Percentiles rank a stretch among this genome's conserved stretches.
Evolutionary conservation across 2,113 vertebrate species (phyloP).

Genomic region (Meriones unguiculatus): DNA sequence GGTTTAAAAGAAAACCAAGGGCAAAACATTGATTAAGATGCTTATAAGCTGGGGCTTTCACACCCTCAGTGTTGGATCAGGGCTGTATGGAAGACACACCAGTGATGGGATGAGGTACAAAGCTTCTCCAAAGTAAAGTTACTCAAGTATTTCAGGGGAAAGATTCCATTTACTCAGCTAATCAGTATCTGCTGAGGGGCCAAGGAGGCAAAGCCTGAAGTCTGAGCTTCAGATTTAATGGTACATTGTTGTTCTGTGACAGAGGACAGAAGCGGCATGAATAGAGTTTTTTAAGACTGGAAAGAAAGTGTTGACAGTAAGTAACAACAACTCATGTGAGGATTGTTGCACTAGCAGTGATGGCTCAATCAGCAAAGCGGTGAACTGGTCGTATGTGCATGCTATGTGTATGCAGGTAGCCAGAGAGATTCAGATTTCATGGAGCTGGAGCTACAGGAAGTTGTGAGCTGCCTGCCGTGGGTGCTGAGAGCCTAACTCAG

Average conservation of each 20-base stretch:
- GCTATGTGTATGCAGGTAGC: neutral
- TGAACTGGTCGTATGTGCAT: neutral
- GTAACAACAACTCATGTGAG: neutral
- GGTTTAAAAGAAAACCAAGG: neutral
- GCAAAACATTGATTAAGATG: neutral
- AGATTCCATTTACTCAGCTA: neutral
- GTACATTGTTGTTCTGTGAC: neutral
- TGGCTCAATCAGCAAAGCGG: neutral
- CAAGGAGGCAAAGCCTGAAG: neutral
- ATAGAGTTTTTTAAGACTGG: neutral
- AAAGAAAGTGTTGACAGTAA: neutral
- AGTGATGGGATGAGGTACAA: neutral
- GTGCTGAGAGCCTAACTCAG: neutral
- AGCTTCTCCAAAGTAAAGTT: neutral
- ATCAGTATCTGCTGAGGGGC: neutral
- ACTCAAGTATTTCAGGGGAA: neutral
- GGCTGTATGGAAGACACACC: neutral
- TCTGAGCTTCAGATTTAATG: neutral
- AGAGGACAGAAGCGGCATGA: neutral
- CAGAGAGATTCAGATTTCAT: neutral
- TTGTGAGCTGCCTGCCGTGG: neutral
- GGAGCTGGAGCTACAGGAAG: neutral
- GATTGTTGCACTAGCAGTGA: neutral
- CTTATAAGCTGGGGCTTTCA: neutral
- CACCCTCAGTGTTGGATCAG: neutral